Evolutionary conservation across 1,140 invertebrate species (phyloP), one percentile per base, ranked within the genome.

Genomic region (Calycopis cecrops): DNA sequence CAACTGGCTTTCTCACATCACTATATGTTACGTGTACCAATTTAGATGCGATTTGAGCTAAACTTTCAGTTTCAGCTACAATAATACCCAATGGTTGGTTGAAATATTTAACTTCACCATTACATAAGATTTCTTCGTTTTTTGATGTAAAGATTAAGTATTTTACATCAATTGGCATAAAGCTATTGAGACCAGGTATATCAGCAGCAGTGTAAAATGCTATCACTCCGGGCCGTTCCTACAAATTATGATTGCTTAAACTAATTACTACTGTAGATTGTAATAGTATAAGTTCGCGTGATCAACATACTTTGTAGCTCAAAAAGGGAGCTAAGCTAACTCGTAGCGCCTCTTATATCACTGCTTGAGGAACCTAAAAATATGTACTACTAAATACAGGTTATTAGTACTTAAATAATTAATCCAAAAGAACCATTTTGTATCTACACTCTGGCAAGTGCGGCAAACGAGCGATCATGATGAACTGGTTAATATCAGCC

Each of bases 31-130:
- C 84, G 67, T 91, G 88, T 1, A 96, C 92, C 60, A 91, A 76
- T 59, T 90, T 89, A 0, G 91, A 89, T 9, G 92, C 93, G 35
- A 89, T 85, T 10, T 92, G 85, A 3, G 93, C 93, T 44, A 90
- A 67, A 11, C 85, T 72, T 57, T 91, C 82, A 40, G 85, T 91
- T 50, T 90, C 76, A 0, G 93, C 94, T 0, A 93, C 90, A 3
- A 96, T 88, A 2, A 96, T 77, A 0, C 94, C 95, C 6, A 94
- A 70, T 0, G 93, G 90, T 69, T 96, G 94, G 7, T 93, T 91
- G 40, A 91, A 92, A 72, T 91, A 92, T 16, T 85, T 70, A 0
- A 95, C 88, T 8, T 63, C 57, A 3, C 75, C 77, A 35, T 70
- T 60, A 55, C 86, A 88, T 62, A 91, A 83, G n/a, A 91, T 69